A percentile compares a stretch with the other conserved stretches of the same genome.
Conservation (phyloP, 2,888 invertebrate genomes). For the Rapana venosa region DNA sequence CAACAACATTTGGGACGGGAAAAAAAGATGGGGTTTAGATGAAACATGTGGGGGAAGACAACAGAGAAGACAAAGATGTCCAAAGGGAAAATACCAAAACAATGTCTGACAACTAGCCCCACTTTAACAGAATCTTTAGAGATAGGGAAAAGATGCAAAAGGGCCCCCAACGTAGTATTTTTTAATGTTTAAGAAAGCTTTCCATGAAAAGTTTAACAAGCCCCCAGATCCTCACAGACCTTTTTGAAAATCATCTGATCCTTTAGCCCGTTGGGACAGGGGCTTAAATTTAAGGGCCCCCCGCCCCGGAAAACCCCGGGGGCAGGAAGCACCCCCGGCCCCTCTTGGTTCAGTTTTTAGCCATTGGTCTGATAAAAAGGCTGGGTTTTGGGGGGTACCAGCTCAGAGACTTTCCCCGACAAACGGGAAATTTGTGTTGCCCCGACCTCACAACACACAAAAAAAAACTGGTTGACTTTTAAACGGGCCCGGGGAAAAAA, state of each 20-base stretch:
- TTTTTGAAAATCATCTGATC: not conserved
- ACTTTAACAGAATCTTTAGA: not conserved
- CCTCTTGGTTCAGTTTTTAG: not conserved
- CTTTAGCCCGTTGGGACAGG: not conserved
- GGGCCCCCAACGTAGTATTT: not conserved
- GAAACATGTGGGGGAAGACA: not conserved
- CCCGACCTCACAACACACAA: not conserved
- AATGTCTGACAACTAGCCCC: not conserved
- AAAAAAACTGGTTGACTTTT: not conserved
- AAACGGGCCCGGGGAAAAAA: not conserved
- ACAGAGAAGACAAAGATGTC: not conserved
- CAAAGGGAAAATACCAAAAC: not conserved
- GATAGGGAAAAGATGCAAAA: not conserved
- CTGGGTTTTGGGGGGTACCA: not conserved
- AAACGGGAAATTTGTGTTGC: not conserved
- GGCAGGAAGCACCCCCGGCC: not conserved
- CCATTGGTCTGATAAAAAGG: constrained; percentile 2
- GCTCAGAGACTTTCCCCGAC: not conserved
- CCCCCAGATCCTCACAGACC: not conserved
- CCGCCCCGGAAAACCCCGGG: not conserved
- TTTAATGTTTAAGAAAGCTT: not conserved
- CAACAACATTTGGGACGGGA: not conserved
- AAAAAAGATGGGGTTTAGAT: not conserved
- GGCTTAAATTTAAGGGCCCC: too few relatives aligned
- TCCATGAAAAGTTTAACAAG: not conserved